These are phyloP conservation scores for Papilio xuthus DNA, from an alignment of 1,140 invertebrate species.

Conservation along the genomic window DNA sequence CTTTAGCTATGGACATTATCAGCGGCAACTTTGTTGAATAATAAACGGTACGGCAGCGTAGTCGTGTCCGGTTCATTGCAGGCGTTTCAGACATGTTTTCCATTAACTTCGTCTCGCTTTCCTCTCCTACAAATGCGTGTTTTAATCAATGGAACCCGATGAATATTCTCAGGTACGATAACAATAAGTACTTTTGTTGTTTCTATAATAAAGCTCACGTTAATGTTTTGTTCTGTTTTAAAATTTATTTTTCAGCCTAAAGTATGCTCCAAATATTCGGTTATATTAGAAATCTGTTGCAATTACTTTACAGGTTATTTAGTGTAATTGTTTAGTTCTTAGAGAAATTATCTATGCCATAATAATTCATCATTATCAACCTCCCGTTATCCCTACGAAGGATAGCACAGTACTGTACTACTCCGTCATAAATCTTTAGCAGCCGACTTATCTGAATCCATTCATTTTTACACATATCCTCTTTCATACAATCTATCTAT, in stretches of 20 bases:
- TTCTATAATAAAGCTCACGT: neutral
- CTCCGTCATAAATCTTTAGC: too few relatives aligned
- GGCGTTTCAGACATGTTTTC: slow-evolving; percentile 19
- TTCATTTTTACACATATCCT: too few relatives aligned
- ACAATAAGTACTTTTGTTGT: neutral
- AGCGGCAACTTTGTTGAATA: slow-evolving; percentile 19
- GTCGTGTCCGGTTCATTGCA: slow-evolving; percentile 9
- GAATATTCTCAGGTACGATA: neutral
- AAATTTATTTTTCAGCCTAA: neutral
- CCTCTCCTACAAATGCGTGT: slow-evolving; percentile 11
- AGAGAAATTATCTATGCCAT: too few relatives aligned
- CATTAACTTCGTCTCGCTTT: slow-evolving; percentile 9
- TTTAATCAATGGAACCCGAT: slow-evolving; percentile 6
- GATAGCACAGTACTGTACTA: too few relatives aligned
- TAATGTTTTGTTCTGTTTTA: neutral
- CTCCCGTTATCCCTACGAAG: too few relatives aligned
- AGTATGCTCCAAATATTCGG: neutral
- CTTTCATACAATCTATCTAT: too few relatives aligned
- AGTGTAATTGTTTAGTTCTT: too few relatives aligned
- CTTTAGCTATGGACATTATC: neutral
- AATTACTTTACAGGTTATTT: too few relatives aligned
- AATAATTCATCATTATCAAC: too few relatives aligned
- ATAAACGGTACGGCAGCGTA: neutral
- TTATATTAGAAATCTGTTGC: neutral
- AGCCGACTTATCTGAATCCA: too few relatives aligned